Evolutionary conservation across 2,888 invertebrate genomes (phyloP).

Genomic region (Troides oblongomaculatus): DNA sequence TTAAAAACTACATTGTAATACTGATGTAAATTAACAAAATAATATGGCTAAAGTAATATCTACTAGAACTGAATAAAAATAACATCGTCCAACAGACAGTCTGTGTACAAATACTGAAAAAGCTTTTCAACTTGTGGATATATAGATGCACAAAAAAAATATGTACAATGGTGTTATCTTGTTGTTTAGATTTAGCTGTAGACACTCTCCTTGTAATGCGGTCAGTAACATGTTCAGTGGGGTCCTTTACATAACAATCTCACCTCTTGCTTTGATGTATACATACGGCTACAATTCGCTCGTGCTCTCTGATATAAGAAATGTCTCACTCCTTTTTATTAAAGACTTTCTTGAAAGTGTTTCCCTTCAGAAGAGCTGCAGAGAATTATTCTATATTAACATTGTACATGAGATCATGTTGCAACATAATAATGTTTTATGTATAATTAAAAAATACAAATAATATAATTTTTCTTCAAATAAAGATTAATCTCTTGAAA

Average conservation of each 20-base stretch:
- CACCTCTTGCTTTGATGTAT: constrained; percentile 23
- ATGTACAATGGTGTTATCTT: too few species aligned
- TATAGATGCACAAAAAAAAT: too few species aligned
- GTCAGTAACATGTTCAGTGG: background rate
- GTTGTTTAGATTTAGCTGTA: background rate
- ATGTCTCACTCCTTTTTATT: constrained; percentile 21
- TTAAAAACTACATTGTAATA: too few species aligned
- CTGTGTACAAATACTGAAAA: too few species aligned
- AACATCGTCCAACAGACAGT: too few species aligned
- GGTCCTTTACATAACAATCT: constrained; percentile 19
- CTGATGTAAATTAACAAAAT: too few species aligned
- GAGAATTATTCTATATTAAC: background rate
- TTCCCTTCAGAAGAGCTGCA: background rate
- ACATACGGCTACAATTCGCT: constrained; percentile 13
- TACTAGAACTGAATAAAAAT: too few species aligned
- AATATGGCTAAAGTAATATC: too few species aligned
- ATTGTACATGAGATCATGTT: background rate
- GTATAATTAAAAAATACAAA: too few species aligned
- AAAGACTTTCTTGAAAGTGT: constrained; percentile 6
- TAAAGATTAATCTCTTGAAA: too few species aligned
- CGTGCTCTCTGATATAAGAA: constrained; percentile 18
- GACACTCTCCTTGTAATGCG: background rate
- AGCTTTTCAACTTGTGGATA: too few species aligned
- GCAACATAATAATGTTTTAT: background rate
- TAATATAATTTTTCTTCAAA: too few species aligned